Percentiles rank a stretch among this genome's conserved stretches.
These are phyloP conservation scores for Meloidogyne exigua DNA, from an alignment of 1,140 invertebrate species.

Conservation along the genomic window DNA sequence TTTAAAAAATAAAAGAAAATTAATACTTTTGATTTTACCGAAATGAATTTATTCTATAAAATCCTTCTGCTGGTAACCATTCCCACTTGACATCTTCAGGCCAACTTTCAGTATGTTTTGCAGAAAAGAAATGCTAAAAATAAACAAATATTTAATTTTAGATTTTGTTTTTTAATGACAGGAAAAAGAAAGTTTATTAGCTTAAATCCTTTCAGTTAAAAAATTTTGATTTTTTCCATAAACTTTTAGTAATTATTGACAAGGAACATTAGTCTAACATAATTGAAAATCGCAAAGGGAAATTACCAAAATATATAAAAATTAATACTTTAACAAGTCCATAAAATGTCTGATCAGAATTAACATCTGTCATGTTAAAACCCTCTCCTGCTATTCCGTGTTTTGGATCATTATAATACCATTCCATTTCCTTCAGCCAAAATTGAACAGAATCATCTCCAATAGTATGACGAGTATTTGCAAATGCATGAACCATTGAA, in stretches of 20 bases:
- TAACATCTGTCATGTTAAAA: slow-evolving; percentile 66
- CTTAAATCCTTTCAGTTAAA: too few species aligned
- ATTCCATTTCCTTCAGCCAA: slow-evolving; percentile 81
- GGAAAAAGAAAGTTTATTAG: too few species aligned
- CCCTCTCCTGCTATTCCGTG: slow-evolving; percentile 67
- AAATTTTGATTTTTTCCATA: too few species aligned
- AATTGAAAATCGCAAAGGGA: too few species aligned
- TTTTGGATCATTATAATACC: slow-evolving; percentile 76
- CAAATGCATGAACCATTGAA: slow-evolving; percentile 75
- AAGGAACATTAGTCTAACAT: too few species aligned
- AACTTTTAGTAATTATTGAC: too few species aligned
- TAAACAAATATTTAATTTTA: not conserved
- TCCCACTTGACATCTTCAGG: slow-evolving; percentile 62
- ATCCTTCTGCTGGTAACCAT: slow-evolving; percentile 33
- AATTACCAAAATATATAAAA: too few species aligned
- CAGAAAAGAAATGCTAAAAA: slow-evolving; percentile 52
- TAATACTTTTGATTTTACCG: slow-evolving; percentile 24
- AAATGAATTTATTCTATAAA: slow-evolving; percentile 47
- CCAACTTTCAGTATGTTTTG: slow-evolving; percentile 53
- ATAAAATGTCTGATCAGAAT: slow-evolving; percentile 62
- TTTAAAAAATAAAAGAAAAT: slow-evolving; percentile 27
- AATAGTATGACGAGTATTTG: slow-evolving; percentile 77
- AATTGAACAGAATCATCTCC: slow-evolving; percentile 80
- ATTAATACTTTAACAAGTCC: slow-evolving; percentile 38
- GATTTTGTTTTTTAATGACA: too few species aligned